These are phyloP conservation scores for Brachyhypopomus gauderio DNA, from an alignment of 2,113 vertebrate species.

Conservation along the genomic window DNA sequence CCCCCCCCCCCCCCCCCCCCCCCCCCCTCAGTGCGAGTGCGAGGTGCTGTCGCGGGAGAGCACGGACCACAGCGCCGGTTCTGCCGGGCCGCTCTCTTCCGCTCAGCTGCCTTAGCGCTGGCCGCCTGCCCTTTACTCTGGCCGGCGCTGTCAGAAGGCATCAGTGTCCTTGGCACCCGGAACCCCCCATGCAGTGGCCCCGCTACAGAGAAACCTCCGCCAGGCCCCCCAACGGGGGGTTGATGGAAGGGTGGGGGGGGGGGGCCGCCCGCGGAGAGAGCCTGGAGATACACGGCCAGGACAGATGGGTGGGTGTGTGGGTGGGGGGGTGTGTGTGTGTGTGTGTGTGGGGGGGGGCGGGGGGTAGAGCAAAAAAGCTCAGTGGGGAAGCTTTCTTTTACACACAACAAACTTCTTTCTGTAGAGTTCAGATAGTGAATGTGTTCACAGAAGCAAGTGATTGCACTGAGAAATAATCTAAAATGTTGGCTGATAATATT, in stretches of 20 bases:
- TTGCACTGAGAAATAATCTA: background rate
- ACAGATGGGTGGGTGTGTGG: constrained; percentile 33
- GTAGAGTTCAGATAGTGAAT: background rate
- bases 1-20: no score
- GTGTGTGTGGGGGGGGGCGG: constrained; percentile 24
- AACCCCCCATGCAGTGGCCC: constrained; percentile 26
- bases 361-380: constrained; percentile 23
- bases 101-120: constrained; percentile 54
- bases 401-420: constrained; percentile 1
- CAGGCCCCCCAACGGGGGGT: constrained; percentile 30
- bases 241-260: constrained; percentile 17
- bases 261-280: constrained; percentile 23
- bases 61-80: constrained; percentile 10
- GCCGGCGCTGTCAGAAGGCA: constrained; percentile 57
- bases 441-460: background rate
- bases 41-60: background rate
- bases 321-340: background rate
- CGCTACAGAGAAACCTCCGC: constrained; percentile 50
- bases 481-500: background rate
- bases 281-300: constrained; percentile 43
- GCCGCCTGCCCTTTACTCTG: constrained; percentile 52
- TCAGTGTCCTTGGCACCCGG: constrained; percentile 46
- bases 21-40: no score
- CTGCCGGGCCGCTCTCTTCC: constrained; percentile 38
- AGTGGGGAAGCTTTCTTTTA: constrained; percentile 5